These are phyloP conservation scores for Agapostemon virescens DNA, from an alignment of 2,888 invertebrate genomes.

Conservation along the genomic window DNA sequence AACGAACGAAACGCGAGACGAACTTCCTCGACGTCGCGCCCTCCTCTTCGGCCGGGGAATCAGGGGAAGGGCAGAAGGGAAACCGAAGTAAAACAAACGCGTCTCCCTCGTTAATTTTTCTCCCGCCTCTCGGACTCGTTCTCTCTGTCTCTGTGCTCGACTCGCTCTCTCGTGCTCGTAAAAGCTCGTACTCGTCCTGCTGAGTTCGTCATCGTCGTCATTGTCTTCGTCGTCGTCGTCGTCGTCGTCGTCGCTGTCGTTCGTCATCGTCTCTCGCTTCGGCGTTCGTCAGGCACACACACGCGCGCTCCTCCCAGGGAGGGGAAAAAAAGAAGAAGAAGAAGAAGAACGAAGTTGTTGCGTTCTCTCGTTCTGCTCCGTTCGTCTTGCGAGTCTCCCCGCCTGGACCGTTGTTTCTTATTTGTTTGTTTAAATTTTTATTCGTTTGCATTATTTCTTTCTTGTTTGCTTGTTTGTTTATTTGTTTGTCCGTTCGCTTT, in stretches of 20 bases:
- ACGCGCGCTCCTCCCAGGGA: neutral
- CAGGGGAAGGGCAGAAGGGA: too few species aligned
- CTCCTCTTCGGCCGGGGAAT: neutral
- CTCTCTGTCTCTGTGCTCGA: neutral
- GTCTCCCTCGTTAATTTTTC: neutral
- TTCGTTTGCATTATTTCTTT: conserved; percentile 15
- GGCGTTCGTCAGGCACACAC: neutral
- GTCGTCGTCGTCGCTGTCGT: neutral
- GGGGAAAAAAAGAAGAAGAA: neutral
- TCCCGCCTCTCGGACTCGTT: conserved; percentile 7
- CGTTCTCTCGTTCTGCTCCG: neutral
- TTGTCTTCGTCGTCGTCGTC: neutral
- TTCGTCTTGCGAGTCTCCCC: conserved; percentile 32
- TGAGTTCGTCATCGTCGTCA: neutral
- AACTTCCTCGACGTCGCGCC: neutral
- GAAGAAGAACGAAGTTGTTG: too few species aligned
- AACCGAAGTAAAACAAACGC: conserved; percentile 4
- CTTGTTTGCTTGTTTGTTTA: conserved; percentile 14
- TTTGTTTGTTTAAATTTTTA: neutral
- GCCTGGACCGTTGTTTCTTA: conserved; percentile 40
- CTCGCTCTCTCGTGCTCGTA: neutral
- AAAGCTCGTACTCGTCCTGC: too few species aligned
- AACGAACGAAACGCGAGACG: neutral
- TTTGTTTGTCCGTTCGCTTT: neutral
- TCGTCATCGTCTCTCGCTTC: neutral